These are phyloP conservation scores for Trichonephila clavata DNA, from an alignment of 1,140 invertebrate species.

Conservation along the genomic window DNA sequence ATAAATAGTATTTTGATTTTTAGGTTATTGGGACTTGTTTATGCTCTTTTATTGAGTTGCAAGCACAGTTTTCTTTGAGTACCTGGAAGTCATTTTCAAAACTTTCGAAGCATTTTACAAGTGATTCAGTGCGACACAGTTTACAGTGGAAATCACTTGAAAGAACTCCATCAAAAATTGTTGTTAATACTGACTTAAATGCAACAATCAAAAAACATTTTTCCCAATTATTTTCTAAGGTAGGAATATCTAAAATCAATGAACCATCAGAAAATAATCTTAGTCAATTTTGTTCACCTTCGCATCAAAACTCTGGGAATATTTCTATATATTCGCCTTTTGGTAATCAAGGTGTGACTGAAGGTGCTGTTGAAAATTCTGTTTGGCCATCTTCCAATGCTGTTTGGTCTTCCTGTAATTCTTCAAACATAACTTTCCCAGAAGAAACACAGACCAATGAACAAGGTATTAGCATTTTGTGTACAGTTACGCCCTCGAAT, in stretches of 20 bases:
- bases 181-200: conserved; percentile 65
- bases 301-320: conserved; percentile 3
- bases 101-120: conserved; percentile 73
- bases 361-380: background rate
- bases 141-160: conserved; percentile 71
- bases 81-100: conserved; percentile 77
- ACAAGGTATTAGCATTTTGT: conserved; percentile 40
- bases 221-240: conserved; percentile 74
- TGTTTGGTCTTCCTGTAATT: conserved; percentile 29
- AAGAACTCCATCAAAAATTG: conserved; percentile 62
- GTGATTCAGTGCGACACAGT: conserved; percentile 67
- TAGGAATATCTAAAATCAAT: conserved; percentile 62
- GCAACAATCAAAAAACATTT: conserved; percentile 77
- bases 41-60: conserved; percentile 77
- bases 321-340: conserved; percentile 59
- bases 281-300: conserved; percentile 51
- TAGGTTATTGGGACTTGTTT: conserved; percentile 76
- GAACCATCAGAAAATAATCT: conserved; percentile 22
- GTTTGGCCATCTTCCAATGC: conserved; percentile 33
- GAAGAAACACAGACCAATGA: background rate
- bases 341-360: conserved; percentile 38
- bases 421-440: background rate
- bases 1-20: conserved; percentile 3
- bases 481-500: too few species aligned
- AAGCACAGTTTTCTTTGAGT: conserved; percentile 77